phyloP scores from a whole-genome alignment of 2,888 invertebrate species.

The Idaea dimidiata region DNA sequence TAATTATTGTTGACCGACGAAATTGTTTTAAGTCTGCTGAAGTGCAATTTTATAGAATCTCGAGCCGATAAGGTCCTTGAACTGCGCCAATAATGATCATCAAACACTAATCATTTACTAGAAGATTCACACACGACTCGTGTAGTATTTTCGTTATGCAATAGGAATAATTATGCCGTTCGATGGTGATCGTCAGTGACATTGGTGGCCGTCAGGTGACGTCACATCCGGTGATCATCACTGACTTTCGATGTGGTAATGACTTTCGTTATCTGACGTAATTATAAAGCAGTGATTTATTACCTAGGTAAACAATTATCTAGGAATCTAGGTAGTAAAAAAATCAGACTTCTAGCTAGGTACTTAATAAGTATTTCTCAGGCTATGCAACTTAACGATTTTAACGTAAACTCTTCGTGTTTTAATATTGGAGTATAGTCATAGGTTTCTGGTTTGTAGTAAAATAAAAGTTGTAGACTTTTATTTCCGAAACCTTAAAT shows the following conservation, averaged over 20 bases:
- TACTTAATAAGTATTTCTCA: no score
- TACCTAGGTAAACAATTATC: no score
- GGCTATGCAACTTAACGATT: no score
- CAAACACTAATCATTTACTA: background rate
- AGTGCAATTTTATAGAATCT: background rate
- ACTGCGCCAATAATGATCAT: background rate
- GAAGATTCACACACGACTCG: slow-evolving; percentile 14
- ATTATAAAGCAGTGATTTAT: slow-evolving; percentile 11
- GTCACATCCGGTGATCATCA: slow-evolving; percentile 26
- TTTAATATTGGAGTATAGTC: no score
- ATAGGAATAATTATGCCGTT: slow-evolving; percentile 15
- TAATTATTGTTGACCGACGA: background rate
- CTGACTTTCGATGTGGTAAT: slow-evolving; percentile 26
- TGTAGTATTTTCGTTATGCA: slow-evolving; percentile 14
- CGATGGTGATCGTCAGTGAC: slow-evolving; percentile 7
- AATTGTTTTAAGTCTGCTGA: background rate
- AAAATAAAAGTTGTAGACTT: no score
- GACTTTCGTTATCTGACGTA: slow-evolving; percentile 4
- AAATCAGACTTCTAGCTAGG: no score
- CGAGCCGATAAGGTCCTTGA: background rate
- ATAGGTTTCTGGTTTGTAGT: no score
- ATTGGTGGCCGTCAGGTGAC: slow-evolving; percentile 14
- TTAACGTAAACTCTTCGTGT: no score
- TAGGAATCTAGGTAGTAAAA: no score
- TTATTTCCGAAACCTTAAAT: no score